phyloP scores from a whole-genome alignment of 2,797 vertebrate species.

The Enteromius unitaeniatus region DNA sequence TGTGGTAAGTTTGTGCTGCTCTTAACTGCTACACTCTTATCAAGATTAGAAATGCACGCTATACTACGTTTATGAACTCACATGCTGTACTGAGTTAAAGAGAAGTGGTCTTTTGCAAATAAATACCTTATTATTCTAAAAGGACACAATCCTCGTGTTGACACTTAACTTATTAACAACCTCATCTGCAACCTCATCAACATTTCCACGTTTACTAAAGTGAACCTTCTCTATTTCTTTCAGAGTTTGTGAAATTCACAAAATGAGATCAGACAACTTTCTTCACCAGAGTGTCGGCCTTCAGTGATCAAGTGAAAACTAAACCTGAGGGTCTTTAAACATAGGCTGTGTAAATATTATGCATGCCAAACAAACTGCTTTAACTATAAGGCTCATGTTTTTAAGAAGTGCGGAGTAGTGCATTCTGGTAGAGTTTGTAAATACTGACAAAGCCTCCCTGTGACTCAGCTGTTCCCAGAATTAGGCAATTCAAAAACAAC shows the following conservation, averaged over 20 bases:
- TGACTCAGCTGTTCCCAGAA: conserved; percentile 43
- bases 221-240: neutral
- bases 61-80: neutral
- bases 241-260: conserved; percentile 22
- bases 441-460: conserved; percentile 3
- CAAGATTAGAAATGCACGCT: neutral
- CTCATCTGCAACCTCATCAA: too few species aligned
- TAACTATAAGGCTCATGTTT: neutral
- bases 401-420: neutral
- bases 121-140: neutral
- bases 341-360: neutral
- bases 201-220: neutral
- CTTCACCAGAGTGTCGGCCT: neutral
- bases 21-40: neutral
- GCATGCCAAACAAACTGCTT: neutral
- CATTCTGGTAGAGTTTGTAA: neutral
- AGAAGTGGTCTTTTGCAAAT: neutral
- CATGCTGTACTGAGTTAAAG: neutral
- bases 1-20: conserved; percentile 7
- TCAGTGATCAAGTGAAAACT: neutral
- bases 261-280: neutral
- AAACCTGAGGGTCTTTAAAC: neutral
- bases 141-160: neutral
- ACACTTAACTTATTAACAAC: neutral
- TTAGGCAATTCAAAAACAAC: neutral